Base-by-base conservation (phyloP, 2,797 vertebrate species). In the Cynodonichthys magdalenae region DNA sequence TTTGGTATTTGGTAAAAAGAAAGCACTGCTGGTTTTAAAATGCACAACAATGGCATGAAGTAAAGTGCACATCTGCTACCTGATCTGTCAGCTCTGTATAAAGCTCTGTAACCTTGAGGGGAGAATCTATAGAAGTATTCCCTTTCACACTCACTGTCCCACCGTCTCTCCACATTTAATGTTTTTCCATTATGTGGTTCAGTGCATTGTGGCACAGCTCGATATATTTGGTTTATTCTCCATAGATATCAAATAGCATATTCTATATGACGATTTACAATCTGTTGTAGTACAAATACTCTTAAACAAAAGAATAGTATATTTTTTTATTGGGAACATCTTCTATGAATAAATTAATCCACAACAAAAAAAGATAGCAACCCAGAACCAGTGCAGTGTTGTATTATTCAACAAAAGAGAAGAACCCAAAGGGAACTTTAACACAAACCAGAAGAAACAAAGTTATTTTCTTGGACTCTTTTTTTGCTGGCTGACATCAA, bases 361-460 rank as follows among this genome's bases (percentile, higher is more conserved):
- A 45, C 4, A 51, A 54, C 53, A 49, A 53, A 50, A 24, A 29
- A 63, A 53, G 64, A 31, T 46, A 66, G 19, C 42, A 70, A n/a
- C 57, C 53, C 6, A 18, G 36, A 3, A 53, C 18, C 27, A 45
- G 31, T 49, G 6, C 57, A 49, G 57, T 41, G 31, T 9, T 31
- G 31, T 31, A 31, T 31, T 31, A 31, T 53, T 2, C 59, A 71
- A 28, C 20, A 44, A 36, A 73, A 48, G 67, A 54, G 48, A 57
- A 53, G 17, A 31, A 31, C 31, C 17, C 8, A 10, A 49, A 18
- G 19, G 3, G 31, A 31, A 31, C 6, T 31, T 31, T 18, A 59
- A 60, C 31, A 55, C 17, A 45, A 61, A 27, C 6, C 52, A 46
- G 4, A 31, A 31, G 31, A 31, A 31, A 9, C 4, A n/a, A 51